Conservation (phyloP, 2,113 vertebrate species). For the Leucosticte australis region DNA sequence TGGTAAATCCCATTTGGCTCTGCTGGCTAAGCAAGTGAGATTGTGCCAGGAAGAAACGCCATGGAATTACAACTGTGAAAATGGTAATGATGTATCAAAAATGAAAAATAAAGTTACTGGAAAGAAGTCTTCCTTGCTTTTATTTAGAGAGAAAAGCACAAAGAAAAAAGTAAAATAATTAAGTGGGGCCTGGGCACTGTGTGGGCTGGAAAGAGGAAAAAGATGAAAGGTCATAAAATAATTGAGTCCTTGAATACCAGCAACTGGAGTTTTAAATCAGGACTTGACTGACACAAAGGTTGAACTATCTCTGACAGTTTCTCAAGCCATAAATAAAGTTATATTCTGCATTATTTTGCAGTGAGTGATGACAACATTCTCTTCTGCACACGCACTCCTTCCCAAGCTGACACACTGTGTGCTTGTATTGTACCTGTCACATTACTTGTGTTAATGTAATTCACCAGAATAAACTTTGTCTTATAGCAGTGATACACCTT, state of each 20-base stretch:
- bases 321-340: neutral
- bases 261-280: neutral
- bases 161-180: neutral
- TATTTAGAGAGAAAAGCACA: neutral
- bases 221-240: neutral
- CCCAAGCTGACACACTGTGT: neutral
- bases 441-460: neutral
- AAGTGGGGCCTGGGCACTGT: neutral
- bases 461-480: neutral
- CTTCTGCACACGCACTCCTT: neutral
- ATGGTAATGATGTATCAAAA: neutral
- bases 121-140: neutral
- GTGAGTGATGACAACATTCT: neutral
- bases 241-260: neutral
- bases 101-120: neutral
- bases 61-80: neutral
- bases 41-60: neutral
- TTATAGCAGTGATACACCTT: neutral
- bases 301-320: neutral
- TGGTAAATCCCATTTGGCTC: conserved; percentile 20
- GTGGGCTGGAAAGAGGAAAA: neutral
- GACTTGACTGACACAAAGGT: conserved; percentile 8
- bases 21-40: neutral
- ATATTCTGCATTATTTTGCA: neutral
- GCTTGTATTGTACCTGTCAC: neutral